Evolutionary conservation across 2,113 vertebrate species (phyloP).

Genomic region (Barnardius zonarius): DNA sequence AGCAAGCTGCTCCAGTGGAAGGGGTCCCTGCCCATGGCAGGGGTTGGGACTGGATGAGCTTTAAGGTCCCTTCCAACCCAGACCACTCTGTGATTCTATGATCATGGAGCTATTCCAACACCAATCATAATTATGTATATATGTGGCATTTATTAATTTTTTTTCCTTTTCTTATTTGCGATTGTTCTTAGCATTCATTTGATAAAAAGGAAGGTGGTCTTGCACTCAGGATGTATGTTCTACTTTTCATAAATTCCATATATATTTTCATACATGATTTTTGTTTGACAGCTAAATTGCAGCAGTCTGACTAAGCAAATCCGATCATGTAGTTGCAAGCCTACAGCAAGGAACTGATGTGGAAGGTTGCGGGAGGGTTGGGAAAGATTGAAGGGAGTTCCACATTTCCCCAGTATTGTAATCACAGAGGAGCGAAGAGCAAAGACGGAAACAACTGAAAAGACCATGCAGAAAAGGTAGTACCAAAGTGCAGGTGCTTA

Average conservation of each 20-base stretch:
- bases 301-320: background rate
- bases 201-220: background rate
- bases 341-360: background rate
- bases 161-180: background rate
- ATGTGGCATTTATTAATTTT: background rate
- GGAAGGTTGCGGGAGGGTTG: background rate
- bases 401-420: background rate
- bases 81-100: background rate
- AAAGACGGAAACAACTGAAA: background rate
- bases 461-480: background rate
- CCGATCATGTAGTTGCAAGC: background rate
- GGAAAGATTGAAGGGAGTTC: background rate
- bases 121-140: accelerated
- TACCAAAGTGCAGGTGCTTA: background rate
- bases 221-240: background rate
- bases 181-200: background rate
- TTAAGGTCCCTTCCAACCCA: background rate
- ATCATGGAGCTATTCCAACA: background rate
- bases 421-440: background rate
- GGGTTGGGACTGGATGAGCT: background rate
- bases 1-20: background rate
- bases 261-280: background rate
- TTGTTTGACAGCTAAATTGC: background rate
- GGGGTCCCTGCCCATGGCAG: no score
- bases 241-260: background rate